Evolutionary conservation across 37 sponge, comb jelly and placozoan species (phyloP).

Genomic region (Chondrosia reniformis): DNA sequence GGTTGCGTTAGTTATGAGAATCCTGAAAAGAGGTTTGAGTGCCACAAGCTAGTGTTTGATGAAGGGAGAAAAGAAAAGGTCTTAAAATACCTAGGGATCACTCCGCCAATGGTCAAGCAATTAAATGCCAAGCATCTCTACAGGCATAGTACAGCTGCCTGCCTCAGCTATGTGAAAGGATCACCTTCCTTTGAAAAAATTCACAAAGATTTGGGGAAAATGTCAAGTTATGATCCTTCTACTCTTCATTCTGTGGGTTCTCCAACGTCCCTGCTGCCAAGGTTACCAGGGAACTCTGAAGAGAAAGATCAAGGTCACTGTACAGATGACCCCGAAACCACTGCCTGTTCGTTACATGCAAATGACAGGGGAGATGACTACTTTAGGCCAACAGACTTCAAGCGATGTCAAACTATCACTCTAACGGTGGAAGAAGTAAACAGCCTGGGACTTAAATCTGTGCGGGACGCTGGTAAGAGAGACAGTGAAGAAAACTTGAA

Average conservation of each 20-base stretch:
- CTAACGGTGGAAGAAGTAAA: neutral
- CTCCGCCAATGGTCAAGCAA: constrained; percentile 33
- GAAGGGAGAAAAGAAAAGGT: neutral
- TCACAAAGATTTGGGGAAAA: neutral
- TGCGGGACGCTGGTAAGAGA: too few relatives aligned
- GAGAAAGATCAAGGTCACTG: neutral
- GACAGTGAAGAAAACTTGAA: neutral
- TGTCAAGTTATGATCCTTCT: neutral
- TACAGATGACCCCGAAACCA: neutral
- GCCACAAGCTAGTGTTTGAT: constrained; percentile 42
- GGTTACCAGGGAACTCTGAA: neutral
- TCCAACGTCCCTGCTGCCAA: neutral
- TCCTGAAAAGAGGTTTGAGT: constrained; percentile 9
- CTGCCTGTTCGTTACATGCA: too few relatives aligned
- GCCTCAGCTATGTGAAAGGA: neutral
- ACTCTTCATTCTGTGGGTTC: neutral
- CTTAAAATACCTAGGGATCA: constrained; percentile 8
- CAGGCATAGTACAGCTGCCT: neutral
- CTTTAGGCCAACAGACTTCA: neutral
- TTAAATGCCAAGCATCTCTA: neutral
- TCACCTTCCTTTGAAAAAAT: neutral
- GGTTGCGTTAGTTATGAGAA: constrained; percentile 57
- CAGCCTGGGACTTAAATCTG: neutral
- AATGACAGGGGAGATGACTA: neutral
- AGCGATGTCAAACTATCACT: constrained; percentile 7